Conservation (phyloP, 1,140 invertebrate genomes). For the Brachionus koreanus region DNA sequence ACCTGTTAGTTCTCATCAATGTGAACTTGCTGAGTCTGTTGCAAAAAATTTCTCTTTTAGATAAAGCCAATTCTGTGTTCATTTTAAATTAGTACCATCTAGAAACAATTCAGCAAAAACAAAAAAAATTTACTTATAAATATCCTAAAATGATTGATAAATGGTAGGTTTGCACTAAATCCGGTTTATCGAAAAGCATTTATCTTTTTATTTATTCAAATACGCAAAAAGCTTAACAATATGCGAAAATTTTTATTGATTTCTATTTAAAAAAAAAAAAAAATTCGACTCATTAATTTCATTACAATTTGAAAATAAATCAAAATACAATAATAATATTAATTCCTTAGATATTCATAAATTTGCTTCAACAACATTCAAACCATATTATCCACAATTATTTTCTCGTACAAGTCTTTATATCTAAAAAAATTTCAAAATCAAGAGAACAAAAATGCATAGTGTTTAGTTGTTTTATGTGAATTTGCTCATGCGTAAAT, state of each 20-base stretch:
- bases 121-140: neutral
- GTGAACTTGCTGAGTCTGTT: too few species aligned
- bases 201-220: neutral
- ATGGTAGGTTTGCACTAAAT: neutral
- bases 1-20: too few species aligned
- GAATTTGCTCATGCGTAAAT: neutral
- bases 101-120: too few species aligned
- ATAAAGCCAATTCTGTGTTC: too few species aligned
- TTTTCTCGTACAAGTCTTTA: neutral
- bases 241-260: neutral
- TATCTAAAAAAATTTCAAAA: neutral
- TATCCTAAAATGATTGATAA: neutral
- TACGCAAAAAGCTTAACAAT: neutral
- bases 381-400: neutral
- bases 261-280: neutral
- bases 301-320: neutral
- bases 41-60: too few species aligned
- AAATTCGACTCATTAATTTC: neutral
- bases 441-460: conserved; percentile 6
- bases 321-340: neutral
- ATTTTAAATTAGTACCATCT: too few species aligned
- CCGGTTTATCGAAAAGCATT: neutral
- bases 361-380: neutral
- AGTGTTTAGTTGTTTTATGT: neutral
- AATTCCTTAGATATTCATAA: neutral